These are phyloP conservation scores for Hypocryptadius cinnamomeus DNA, from an alignment of 2,113 vertebrate genomes.

Conservation along the genomic window DNA sequence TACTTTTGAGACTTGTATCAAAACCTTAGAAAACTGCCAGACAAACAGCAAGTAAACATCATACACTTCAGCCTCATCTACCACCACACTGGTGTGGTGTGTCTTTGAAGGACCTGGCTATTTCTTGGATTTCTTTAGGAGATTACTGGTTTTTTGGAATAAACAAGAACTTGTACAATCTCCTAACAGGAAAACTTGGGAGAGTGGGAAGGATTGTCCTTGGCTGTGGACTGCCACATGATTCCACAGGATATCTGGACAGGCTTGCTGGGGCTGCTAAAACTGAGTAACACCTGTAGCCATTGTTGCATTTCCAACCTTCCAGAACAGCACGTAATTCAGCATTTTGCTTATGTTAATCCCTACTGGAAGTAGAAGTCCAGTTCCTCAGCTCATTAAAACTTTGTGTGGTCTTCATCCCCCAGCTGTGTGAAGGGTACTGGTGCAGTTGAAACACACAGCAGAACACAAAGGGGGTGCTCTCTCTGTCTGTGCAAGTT, in stretches of 20 bases:
- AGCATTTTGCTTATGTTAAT: not conserved
- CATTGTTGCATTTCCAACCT: not conserved
- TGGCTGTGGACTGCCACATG: rapidly evolving
- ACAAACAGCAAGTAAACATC: conserved; percentile 24
- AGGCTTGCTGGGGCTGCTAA: not conserved
- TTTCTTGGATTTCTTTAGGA: not conserved
- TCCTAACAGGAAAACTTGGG: not conserved
- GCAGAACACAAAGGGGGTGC: not conserved
- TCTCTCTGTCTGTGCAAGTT: not conserved
- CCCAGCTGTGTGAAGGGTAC: rapidly evolving
- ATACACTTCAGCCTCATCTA: not conserved
- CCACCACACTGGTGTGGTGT: rapidly evolving
- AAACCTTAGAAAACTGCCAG: conserved; percentile 45
- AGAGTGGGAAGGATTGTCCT: not conserved
- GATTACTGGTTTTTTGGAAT: not conserved
- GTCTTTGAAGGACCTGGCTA: not conserved
- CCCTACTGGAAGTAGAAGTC: not conserved
- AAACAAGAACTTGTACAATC: not conserved
- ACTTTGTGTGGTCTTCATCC: not conserved
- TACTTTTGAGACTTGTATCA: conserved; percentile 35
- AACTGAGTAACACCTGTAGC: not conserved
- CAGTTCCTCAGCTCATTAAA: not conserved
- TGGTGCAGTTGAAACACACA: not conserved
- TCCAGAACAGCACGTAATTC: not conserved
- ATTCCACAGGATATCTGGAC: not conserved